Evolutionary conservation across 2,888 invertebrate genomes (phyloP).

Genomic region (Cyrtodaria siliqua): DNA sequence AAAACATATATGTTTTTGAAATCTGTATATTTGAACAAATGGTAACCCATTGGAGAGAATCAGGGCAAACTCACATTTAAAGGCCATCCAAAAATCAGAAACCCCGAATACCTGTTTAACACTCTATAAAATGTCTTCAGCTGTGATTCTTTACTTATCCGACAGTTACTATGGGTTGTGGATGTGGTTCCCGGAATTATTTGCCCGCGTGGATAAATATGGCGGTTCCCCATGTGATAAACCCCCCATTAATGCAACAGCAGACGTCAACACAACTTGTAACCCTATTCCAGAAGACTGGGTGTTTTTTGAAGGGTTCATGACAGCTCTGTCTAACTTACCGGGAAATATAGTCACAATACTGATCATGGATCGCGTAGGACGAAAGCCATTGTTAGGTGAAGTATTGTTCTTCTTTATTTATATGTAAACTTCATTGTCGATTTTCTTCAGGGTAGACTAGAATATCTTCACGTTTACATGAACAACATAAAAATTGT

Average conservation of each 20-base stretch:
- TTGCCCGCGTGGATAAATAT: constrained; percentile 90
- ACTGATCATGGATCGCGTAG: constrained; percentile 83
- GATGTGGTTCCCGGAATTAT: constrained; percentile 99
- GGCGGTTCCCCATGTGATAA: constrained; percentile 81
- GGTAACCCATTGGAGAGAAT: too few species aligned
- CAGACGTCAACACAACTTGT: constrained; percentile 27
- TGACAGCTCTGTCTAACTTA: constrained; percentile 84
- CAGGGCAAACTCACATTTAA: too few species aligned
- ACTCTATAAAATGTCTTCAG: too few species aligned
- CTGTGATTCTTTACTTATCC: too few species aligned
- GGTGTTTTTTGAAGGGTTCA: constrained; percentile 83
- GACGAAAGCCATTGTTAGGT: constrained; percentile 83
- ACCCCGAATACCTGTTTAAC: too few species aligned
- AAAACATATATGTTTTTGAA: too few species aligned
- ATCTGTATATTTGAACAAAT: too few species aligned
- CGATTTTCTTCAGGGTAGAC: too few species aligned
- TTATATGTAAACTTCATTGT: too few species aligned
- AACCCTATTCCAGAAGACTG: constrained; percentile 63
- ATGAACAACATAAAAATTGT: too few species aligned
- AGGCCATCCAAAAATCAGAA: too few species aligned
- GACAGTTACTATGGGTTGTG: constrained; percentile 96
- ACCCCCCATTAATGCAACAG: constrained; percentile 39
- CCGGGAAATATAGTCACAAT: constrained; percentile 85
- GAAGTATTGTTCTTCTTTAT: constrained; percentile 6
- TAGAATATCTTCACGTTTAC: too few species aligned